Base-by-base conservation (phyloP, 2,888 invertebrate genomes). In the Elgonia sp. region DNA sequence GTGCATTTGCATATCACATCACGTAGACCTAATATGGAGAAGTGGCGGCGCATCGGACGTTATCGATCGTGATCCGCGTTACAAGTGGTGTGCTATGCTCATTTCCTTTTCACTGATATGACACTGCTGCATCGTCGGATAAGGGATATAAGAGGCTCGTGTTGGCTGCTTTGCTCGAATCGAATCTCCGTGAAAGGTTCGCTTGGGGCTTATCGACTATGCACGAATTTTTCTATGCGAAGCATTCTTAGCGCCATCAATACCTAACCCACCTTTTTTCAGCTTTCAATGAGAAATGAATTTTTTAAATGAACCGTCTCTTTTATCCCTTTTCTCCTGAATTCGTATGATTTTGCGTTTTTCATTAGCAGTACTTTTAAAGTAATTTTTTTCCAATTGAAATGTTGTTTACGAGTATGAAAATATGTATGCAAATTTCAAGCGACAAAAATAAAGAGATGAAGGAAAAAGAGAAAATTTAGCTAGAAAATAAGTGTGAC, bases 61-160 rank as follows among this genome's bases (percentile, higher is more conserved):
- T 87, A 87, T 87, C 84, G 84, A 84, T 84, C 84, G 84, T 80
- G 87, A 80, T 87, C 84, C 55, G 80, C 70, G 80, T 84, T 84
- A 80, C 83, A 87, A 87, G 87, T 79, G 83, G 77, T 79, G 65
- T 62, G 77, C 83, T 79, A 69, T 83, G 87, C 84, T 87, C 84
- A 75, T 87, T 87, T 87, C 79, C 84, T 84, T 75, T 87, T 84
- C 84, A 70, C 84, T 80, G 87, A 87, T 87, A 87, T 83, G 87
- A 80, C 83, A 75, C 75, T 53, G 84, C 84, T 55, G 81, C 77
- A 72, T 72, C 83, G 86, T 83, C 73, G 86, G 86, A 86, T 86
- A 86, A 82, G 86, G 67, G 73, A 83, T 73, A 77, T 83, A 82
- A 70, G 86, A 77, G 70, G 55, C 76, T 67, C 84, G 77, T 16